A percentile compares a stretch with the other conserved stretches of the same genome.
Evolutionary conservation across 2,797 vertebrate genomes (phyloP).

Genomic region (Tamandua tetradactyla): DNA sequence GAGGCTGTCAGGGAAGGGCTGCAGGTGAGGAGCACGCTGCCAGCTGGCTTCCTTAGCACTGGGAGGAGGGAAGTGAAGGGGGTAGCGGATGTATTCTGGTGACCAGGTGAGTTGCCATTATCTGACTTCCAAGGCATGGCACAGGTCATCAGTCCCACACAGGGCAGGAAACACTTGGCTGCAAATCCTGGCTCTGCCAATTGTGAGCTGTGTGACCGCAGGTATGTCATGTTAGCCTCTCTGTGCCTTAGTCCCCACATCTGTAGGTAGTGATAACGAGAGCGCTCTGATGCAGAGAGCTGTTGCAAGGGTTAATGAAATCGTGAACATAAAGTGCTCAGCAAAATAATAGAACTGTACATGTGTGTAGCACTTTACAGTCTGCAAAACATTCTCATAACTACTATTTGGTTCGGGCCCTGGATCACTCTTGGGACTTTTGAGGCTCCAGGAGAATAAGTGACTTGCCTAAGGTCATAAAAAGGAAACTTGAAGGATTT

Average conservation of each 20-base stretch:
- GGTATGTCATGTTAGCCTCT: background rate
- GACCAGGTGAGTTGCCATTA: background rate
- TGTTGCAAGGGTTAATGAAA: background rate
- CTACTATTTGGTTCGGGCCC: background rate
- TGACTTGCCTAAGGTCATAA: background rate
- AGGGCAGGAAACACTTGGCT: background rate
- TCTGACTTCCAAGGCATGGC: background rate
- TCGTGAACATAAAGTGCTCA: fast-evolving
- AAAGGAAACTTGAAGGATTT: background rate
- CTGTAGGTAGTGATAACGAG: too few species aligned
- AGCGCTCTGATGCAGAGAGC: background rate
- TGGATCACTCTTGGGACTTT: background rate
- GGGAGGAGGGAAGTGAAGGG: too few species aligned
- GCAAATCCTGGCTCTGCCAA: background rate
- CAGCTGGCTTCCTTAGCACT: background rate
- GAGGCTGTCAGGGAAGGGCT: slow-evolving; percentile 97
- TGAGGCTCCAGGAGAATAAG: background rate
- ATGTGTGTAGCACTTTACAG: background rate
- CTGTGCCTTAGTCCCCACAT: background rate
- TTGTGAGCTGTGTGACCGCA: background rate
- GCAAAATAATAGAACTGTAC: fast-evolving
- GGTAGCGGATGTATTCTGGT: background rate
- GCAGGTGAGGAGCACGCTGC: slow-evolving; percentile 89
- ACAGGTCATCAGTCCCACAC: background rate
- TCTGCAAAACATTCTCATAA: background rate